Evolutionary conservation across 2,888 invertebrate species (phyloP).

Genomic region (Coleophora flavipennella): DNA sequence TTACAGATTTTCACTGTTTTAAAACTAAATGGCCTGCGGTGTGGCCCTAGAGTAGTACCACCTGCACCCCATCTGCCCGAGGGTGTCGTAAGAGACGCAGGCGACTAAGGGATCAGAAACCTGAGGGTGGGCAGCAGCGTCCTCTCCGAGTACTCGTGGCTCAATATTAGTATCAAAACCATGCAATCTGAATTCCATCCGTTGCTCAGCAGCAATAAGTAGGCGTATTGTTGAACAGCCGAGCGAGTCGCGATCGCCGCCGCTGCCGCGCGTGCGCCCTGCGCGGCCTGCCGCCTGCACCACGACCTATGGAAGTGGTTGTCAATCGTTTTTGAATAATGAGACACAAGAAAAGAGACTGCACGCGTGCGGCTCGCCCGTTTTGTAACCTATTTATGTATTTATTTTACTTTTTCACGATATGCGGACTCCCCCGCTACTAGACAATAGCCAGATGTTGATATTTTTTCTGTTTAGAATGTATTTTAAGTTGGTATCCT

Average conservation of each 20-base stretch:
- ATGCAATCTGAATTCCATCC: constrained; percentile 1
- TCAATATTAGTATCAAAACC: constrained; percentile 36
- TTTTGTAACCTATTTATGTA: constrained; percentile 57
- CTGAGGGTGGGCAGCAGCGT: too few species aligned
- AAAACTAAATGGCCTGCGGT: too few species aligned
- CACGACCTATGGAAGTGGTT: constrained; percentile 61
- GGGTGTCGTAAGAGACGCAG: too few species aligned
- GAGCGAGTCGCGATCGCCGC: too few species aligned
- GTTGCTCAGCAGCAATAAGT: constrained; percentile 52
- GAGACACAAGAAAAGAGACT: constrained; percentile 11
- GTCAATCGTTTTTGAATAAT: constrained; percentile 69
- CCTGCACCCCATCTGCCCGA: too few species aligned
- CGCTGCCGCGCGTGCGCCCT: constrained; percentile 7
- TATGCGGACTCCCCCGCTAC: constrained; percentile 48
- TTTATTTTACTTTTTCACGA: constrained; percentile 50
- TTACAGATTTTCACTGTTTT: too few species aligned
- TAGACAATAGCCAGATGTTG: constrained; percentile 69
- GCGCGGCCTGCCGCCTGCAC: too few species aligned
- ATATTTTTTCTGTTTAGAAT: constrained; percentile 64
- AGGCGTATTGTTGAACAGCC: constrained; percentile 63
- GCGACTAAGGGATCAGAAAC: too few species aligned
- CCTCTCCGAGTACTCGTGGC: too few species aligned
- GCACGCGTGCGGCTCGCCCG: constrained; percentile 64
- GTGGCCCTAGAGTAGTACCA: too few species aligned
- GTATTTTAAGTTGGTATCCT: constrained; percentile 51